Percentiles rank a stretch among this genome's conserved stretches.
Evolutionary conservation across 2,113 vertebrate genomes (phyloP).

Genomic region (Notothenia coriiceps): DNA sequence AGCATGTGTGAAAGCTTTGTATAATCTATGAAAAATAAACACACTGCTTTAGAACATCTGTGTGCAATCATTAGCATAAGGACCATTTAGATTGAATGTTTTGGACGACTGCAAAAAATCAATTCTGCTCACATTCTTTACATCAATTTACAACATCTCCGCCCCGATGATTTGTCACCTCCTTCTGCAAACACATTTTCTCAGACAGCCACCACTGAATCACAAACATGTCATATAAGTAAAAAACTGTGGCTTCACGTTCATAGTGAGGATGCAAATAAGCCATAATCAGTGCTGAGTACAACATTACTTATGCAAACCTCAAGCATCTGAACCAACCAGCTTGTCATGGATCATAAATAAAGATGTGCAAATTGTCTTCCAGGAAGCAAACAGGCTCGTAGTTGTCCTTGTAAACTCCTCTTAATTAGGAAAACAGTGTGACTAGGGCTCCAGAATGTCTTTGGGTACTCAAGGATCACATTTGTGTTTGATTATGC

Average conservation of each 20-base stretch:
- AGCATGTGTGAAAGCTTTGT: not conserved
- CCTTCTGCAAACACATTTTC: not conserved
- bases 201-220: not conserved
- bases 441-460: not conserved
- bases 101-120: not conserved
- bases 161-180: slow-evolving; percentile 5
- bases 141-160: not conserved
- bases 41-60: not conserved
- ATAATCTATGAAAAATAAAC: not conserved
- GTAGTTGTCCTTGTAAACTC: slow-evolving; percentile 14
- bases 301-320: slow-evolving; percentile 20
- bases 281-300: slow-evolving; percentile 18
- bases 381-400: slow-evolving; percentile 15
- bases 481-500: slow-evolving; percentile 40
- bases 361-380: slow-evolving; percentile 17
- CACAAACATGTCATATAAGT: not conserved
- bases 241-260: not conserved
- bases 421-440: slow-evolving; percentile 16
- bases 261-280: slow-evolving; percentile 36
- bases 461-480: slow-evolving; percentile 29
- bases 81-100: not conserved
- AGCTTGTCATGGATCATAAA: slow-evolving; percentile 29
- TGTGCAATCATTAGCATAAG: not conserved
- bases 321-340: slow-evolving; percentile 31
- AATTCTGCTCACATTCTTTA: not conserved